Base-by-base conservation (phyloP, 1,140 invertebrate species). In the Zaprionus africanus region DNA sequence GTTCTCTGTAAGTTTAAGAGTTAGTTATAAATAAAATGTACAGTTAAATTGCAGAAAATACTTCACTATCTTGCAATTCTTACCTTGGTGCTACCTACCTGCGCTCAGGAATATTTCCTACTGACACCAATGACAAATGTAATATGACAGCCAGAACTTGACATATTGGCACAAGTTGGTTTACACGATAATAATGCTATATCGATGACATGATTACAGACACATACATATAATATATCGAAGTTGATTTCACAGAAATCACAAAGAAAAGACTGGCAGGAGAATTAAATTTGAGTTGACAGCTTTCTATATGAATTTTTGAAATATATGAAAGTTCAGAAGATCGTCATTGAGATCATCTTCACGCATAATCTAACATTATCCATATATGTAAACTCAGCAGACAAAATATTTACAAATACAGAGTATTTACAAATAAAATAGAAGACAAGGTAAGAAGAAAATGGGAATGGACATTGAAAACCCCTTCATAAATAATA, bases 71-170 rank as follows among this genome's bases (percentile, higher is more conserved):
- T 46, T 9, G 5, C 15, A 46, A 1, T 22, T 5, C 24, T 24
- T 13, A 11, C 19, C 4, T 13, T 4, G 19, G 4, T 5, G 3
- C 46, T 11, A 12, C 46, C 22, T 51, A 24, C 46, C 19, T 51
- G 17, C 19, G 19, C 19, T 22, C 4, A 24, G 46, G 4, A 51
- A 13, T 5, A 22, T 22, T 51, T 51, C 46, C 12, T 5, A 51
- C 46, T 51, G 46, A 51, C 9, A 6, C 19, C 11, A 51, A 51
- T 51, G 46, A 51, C 46, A 51, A 51, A 5, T 51, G 46, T 24
- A 24, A 51, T 51, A 6, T 51, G 46, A 51, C 46, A 24, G 19
- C 46, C 11, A 51, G 13, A 51, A 51, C 11, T 24, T 51, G 46
- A 51, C 46, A 51, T 1, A 22, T 12, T 51, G 17, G 19, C 5